Evolutionary conservation across 35 echinoderm and acorn worm genomes (phyloP).

Genomic region (Heliocidaris tuberculata): DNA sequence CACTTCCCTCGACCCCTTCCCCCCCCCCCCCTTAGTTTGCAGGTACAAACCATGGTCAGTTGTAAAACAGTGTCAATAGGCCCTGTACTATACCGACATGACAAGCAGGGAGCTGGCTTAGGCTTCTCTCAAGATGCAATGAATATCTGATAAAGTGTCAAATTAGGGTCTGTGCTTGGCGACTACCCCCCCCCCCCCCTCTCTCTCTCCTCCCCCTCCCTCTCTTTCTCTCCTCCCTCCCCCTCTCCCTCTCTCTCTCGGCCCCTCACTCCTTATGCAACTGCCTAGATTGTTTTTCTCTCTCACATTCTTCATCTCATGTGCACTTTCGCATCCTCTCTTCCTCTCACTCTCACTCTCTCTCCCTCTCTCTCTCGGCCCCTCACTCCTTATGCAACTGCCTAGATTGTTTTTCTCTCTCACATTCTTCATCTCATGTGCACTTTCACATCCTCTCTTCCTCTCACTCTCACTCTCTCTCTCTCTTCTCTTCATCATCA

Average conservation of each 20-base stretch:
- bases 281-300: too few relatives aligned
- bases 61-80: not conserved
- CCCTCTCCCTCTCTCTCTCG: not conserved
- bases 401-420: too few relatives aligned
- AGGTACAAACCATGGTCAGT: not conserved
- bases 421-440: too few relatives aligned
- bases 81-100: not conserved
- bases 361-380: not conserved
- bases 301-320: too few relatives aligned
- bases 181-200: not conserved
- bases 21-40: not conserved
- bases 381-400: not conserved
- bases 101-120: not conserved
- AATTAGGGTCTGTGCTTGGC: not conserved
- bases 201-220: not conserved
- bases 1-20: not conserved
- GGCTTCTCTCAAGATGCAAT: not conserved
- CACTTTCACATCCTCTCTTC: too few relatives aligned
- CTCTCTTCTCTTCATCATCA: not conserved
- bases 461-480: too few relatives aligned
- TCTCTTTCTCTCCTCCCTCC: not conserved
- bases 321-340: too few relatives aligned
- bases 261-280: not conserved
- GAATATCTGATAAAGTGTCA: not conserved
- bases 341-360: too few relatives aligned